A percentile compares a stretch with the other conserved stretches of the same genome.
Conservation (phyloP, 2,113 vertebrate species). For the Odontesthes bonariensis region DNA sequence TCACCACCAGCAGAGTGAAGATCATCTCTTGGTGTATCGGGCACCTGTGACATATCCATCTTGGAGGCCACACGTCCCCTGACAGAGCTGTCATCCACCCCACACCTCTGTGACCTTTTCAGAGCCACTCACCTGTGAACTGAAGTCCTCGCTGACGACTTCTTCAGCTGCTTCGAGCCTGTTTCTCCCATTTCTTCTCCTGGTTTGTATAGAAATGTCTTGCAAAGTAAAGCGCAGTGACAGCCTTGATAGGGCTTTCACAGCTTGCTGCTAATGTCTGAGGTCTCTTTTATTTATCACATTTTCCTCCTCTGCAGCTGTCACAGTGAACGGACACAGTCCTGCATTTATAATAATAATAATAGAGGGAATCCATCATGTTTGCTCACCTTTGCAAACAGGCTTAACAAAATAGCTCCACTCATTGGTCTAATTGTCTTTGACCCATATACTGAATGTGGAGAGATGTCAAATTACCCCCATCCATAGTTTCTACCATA, state of each 20-base stretch:
- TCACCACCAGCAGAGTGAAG: neutral
- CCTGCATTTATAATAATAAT: neutral
- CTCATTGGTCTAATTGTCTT: conserved; percentile 35
- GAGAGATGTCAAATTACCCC: neutral
- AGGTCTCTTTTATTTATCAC: conserved; percentile 6
- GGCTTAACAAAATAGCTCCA: neutral
- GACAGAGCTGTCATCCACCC: conserved; percentile 27
- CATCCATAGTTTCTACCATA: conserved; percentile 1
- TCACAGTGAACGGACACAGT: neutral
- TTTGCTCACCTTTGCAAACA: conserved; percentile 11
- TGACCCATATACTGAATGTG: conserved; percentile 7
- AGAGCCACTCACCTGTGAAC: conserved; percentile 3
- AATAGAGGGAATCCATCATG: neutral
- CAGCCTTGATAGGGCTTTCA: conserved; percentile 15
- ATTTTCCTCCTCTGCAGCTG: neutral
- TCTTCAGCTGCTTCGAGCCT: neutral
- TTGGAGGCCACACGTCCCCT: conserved; percentile 14
- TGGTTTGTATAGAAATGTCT: neutral
- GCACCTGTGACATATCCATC: conserved; percentile 2
- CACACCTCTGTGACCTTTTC: conserved; percentile 28
- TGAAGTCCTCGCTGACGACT: neutral
- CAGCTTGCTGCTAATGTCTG: neutral
- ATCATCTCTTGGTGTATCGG: neutral
- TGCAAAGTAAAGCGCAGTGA: conserved; percentile 1
- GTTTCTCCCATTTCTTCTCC: conserved; percentile 7